Evolutionary conservation across 2,797 vertebrate species (phyloP).

Genomic region (Cottoperca gobio): DNA sequence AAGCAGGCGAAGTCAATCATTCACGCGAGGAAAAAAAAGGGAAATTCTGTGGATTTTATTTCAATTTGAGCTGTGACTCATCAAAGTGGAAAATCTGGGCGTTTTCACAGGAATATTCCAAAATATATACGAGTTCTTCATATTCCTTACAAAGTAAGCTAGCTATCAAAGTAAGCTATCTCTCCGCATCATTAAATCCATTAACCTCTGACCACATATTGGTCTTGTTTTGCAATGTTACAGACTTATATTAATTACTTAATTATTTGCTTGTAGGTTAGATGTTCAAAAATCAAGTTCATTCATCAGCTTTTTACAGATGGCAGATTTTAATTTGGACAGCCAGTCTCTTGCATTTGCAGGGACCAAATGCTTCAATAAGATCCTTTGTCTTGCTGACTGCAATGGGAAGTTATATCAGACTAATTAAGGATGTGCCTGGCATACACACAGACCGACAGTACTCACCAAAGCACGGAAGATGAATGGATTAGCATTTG

Average conservation of each 20-base stretch:
- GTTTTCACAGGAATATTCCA: conserved; percentile 44
- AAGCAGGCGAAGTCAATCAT: conserved; percentile 55
- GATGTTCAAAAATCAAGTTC: conserved; percentile 18
- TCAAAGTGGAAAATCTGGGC: conserved; percentile 28
- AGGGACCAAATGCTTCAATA: conserved; percentile 49
- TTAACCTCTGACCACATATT: conserved; percentile 2
- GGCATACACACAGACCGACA: conserved; percentile 56
- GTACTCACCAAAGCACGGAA: conserved; percentile 71
- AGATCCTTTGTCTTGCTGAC: conserved; percentile 73
- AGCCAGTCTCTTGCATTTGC: conserved; percentile 27
- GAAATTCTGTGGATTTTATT: conserved; percentile 45
- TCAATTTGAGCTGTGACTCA: conserved; percentile 50
- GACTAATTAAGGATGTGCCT: conserved; percentile 76
- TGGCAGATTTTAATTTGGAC: conserved; percentile 47
- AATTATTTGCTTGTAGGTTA: conserved; percentile 15
- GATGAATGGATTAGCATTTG: conserved; percentile 84
- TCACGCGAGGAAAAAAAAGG: conserved; percentile 17
- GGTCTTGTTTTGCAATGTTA: conserved; percentile 16
- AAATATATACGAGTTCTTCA: conserved; percentile 27
- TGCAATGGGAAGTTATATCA: conserved; percentile 70
- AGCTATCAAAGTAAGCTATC: conserved; percentile 4
- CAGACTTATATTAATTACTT: no score
- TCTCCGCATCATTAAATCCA: conserved; percentile 1
- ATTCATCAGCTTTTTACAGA: conserved; percentile 42
- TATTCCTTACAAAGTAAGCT: conserved; percentile 6